phyloP scores from a whole-genome alignment of 2,888 invertebrate genomes.

The Drosophila maculinotata region DNA sequence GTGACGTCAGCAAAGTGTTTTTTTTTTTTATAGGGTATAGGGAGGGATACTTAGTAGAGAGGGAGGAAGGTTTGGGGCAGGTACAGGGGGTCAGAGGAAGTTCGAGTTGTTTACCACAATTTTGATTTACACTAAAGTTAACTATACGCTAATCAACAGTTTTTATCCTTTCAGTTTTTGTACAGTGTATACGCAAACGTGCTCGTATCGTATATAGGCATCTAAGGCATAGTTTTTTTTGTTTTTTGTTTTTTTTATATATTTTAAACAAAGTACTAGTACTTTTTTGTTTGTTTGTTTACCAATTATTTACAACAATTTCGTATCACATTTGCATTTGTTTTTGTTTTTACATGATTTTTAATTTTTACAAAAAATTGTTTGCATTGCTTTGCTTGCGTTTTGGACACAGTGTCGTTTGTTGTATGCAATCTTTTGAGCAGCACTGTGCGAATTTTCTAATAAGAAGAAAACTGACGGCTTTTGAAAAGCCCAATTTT shows the following conservation, averaged over 20 bases:
- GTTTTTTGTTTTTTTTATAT: conserved; percentile 32
- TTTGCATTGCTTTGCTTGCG: conserved; percentile 46
- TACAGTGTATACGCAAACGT: conserved; percentile 69
- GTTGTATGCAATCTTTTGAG: conserved; percentile 78
- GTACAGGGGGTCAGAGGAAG: conserved; percentile 2
- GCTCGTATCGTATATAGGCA: conserved; percentile 75
- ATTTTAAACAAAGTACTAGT: conserved; percentile 47
- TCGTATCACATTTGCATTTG: conserved; percentile 74
- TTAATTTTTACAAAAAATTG: conserved; percentile 27
- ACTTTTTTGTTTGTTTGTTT: conserved; percentile 46
- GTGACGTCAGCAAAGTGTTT: conserved; percentile 61
- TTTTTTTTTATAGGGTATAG: too few species aligned
- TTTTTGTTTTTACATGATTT: conserved; percentile 34
- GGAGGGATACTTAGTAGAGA: background rate
- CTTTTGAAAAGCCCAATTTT: conserved; percentile 40
- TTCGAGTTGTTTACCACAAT: conserved; percentile 40
- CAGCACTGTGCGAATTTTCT: conserved; percentile 73
- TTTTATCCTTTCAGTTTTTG: conserved; percentile 42
- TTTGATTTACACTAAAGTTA: conserved; percentile 70
- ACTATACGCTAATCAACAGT: conserved; percentile 69
- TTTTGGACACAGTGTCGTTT: conserved; percentile 51
- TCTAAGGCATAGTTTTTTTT: conserved; percentile 73
- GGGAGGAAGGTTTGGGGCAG: conserved; percentile 2
- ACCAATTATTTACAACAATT: conserved; percentile 79
- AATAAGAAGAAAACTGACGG: conserved; percentile 21